Conservation (phyloP, 1,140 invertebrate genomes). For the Halyomorpha halys region DNA sequence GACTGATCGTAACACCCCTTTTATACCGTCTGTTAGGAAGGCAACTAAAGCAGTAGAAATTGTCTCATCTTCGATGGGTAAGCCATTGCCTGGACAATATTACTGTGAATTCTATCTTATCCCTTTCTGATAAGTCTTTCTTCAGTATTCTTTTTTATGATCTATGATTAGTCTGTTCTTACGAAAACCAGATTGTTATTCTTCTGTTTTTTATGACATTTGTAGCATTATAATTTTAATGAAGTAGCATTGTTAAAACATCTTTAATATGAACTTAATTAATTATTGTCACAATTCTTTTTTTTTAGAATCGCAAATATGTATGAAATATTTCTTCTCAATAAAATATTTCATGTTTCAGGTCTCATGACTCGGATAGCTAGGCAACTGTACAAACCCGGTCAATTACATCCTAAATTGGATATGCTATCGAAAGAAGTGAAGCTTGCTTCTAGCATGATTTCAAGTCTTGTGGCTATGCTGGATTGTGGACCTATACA, state of each 20-base stretch:
- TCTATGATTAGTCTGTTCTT: too few species aligned
- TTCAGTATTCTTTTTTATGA: too few species aligned
- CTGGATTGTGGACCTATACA: constrained; percentile 71
- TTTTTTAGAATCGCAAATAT: too few species aligned
- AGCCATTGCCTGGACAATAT: not conserved
- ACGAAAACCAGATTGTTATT: too few species aligned
- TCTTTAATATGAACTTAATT: too few species aligned
- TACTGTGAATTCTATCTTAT: too few species aligned
- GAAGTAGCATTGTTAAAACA: too few species aligned
- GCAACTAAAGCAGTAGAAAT: constrained; percentile 59
- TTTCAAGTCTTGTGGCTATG: constrained; percentile 49
- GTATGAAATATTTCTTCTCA: too few species aligned
- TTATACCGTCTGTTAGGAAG: constrained; percentile 45
- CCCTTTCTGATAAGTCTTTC: too few species aligned
- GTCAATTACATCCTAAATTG: constrained; percentile 52
- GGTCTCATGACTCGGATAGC: constrained; percentile 47
- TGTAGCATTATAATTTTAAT: too few species aligned
- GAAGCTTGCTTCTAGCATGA: constrained; percentile 38
- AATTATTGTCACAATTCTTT: too few species aligned
- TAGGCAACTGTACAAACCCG: constrained; percentile 49
- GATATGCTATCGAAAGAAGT: constrained; percentile 60
- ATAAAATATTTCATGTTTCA: not conserved
- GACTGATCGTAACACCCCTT: constrained; percentile 58
- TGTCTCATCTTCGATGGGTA: constrained; percentile 51
- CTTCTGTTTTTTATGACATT: too few species aligned